phyloP scores from a whole-genome alignment of 2,113 vertebrate genomes.

The Festucalex cinctus region DNA sequence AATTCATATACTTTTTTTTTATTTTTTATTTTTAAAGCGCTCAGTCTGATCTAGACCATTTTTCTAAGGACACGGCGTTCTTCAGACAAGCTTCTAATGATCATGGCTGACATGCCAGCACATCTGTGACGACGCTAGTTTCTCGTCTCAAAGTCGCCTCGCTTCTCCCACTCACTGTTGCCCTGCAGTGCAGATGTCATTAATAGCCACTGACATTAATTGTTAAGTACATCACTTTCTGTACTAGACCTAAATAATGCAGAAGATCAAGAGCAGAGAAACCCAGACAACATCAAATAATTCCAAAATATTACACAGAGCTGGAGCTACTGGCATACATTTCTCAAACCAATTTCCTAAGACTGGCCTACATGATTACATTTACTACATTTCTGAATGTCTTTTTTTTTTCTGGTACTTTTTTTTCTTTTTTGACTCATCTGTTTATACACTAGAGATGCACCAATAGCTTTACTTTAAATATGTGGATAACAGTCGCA shows the following conservation, averaged over 20 bases:
- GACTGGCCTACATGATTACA: background rate
- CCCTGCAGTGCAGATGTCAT: conserved; percentile 38
- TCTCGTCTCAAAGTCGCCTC: conserved; percentile 30
- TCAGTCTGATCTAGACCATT: conserved; percentile 39
- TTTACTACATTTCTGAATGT: background rate
- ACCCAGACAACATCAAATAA: conserved; percentile 15
- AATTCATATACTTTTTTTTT: conserved; percentile 9
- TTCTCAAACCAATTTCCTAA: background rate
- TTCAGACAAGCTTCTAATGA: conserved; percentile 41
- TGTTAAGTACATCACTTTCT: conserved; percentile 41
- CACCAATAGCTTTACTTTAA: background rate
- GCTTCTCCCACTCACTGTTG: conserved; percentile 15
- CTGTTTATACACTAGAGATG: background rate
- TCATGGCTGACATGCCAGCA: conserved; percentile 36
- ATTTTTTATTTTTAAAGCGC: conserved; percentile 15
- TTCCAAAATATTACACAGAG: conserved; percentile 13
- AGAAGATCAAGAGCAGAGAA: conserved; percentile 27
- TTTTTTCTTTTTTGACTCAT: background rate
- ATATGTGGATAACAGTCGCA: background rate
- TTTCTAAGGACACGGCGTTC: conserved; percentile 39
- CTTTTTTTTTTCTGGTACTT: too few species aligned
- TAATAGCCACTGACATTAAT: conserved; percentile 47
- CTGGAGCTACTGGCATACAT: conserved; percentile 9
- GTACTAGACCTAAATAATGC: conserved; percentile 39
- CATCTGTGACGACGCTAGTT: conserved; percentile 43